Percentiles rank a stretch among this genome's conserved stretches.
phyloP scores from a whole-genome alignment of 2,888 invertebrate species.

The Heterodera filipjevi region DNA sequence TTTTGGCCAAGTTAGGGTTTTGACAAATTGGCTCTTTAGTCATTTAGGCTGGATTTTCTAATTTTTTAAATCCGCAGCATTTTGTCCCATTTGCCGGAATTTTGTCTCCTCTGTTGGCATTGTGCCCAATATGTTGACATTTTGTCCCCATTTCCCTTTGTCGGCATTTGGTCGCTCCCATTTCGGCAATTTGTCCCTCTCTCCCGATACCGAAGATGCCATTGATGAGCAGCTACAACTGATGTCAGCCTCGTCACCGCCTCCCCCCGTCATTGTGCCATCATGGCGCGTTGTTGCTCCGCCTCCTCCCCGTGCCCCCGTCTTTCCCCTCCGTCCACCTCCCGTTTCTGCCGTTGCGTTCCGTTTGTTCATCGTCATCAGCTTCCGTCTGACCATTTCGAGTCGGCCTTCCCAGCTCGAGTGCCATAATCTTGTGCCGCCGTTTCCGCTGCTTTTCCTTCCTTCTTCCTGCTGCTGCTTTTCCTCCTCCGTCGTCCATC shows the following conservation, averaged over 20 bases:
- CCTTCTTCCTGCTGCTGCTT: neutral
- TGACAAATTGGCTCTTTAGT: neutral
- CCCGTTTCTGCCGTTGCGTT: neutral
- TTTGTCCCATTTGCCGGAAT: slow-evolving; percentile 12
- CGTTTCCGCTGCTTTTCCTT: neutral
- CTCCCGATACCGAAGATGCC: slow-evolving; percentile 48
- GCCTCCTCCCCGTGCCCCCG: slow-evolving; percentile 23
- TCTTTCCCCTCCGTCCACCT: slow-evolving; percentile 44
- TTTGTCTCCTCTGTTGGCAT: neutral
- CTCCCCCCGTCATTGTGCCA: slow-evolving; percentile 27
- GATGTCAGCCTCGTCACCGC: slow-evolving; percentile 48
- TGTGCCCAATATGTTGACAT: neutral
- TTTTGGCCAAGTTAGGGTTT: too few relatives aligned
- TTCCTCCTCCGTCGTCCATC: slow-evolving; percentile 3
- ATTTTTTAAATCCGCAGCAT: neutral
- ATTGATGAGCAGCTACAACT: slow-evolving; percentile 52
- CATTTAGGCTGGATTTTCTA: too few relatives aligned
- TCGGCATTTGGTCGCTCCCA: neutral
- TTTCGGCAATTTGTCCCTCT: slow-evolving; percentile 28
- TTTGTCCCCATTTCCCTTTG: neutral
- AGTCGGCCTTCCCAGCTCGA: neutral
- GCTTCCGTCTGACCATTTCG: neutral
- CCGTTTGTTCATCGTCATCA: neutral
- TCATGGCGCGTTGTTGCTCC: neutral
- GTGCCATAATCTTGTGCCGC: neutral